A percentile compares a stretch with the other conserved stretches of the same genome.
phyloP scores from a whole-genome alignment of 2,888 invertebrate species.

The Parnassius glacialis region DNA sequence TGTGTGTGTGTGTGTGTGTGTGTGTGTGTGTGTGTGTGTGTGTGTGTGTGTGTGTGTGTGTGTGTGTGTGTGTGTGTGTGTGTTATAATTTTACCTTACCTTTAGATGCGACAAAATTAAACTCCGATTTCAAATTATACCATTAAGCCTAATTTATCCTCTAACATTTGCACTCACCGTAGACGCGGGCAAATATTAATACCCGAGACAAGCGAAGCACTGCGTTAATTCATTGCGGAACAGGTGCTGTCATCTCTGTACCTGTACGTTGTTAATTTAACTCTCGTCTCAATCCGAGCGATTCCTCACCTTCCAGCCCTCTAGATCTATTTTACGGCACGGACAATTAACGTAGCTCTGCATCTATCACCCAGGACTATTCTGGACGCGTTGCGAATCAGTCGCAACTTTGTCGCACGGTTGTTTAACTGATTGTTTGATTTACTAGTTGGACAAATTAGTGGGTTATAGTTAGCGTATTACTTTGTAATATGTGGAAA shows the following conservation, averaged over 20 bases:
- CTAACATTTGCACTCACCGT: background rate
- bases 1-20: conserved; percentile 14
- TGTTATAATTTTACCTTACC: too few species aligned
- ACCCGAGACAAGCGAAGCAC: conserved; percentile 6
- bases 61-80: conserved; percentile 21
- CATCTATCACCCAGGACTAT: conserved; percentile 47
- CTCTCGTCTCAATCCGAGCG: conserved; percentile 35
- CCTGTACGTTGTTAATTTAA: conserved; percentile 51
- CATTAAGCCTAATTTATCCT: conserved; percentile 15
- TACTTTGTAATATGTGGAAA: conserved; percentile 14
- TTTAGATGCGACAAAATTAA: background rate
- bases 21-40: conserved; percentile 16
- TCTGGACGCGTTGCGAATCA: conserved; percentile 41
- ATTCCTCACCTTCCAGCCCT: conserved; percentile 45
- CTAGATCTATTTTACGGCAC: conserved; percentile 53
- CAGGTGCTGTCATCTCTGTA: conserved; percentile 30
- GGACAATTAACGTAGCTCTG: conserved; percentile 54
- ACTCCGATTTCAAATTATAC: conserved; percentile 10
- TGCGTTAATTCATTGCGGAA: conserved; percentile 29
- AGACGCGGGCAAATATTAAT: conserved; percentile 9
- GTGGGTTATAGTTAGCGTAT: conserved; percentile 5
- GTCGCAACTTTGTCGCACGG: conserved; percentile 37
- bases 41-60: conserved; percentile 15
- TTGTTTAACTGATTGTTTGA: conserved; percentile 24
- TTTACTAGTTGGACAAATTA: conserved; percentile 17